A percentile compares a stretch with the other conserved stretches of the same genome.
Conservation (phyloP, 2,113 vertebrate species). For the Piprites chloris region DNA sequence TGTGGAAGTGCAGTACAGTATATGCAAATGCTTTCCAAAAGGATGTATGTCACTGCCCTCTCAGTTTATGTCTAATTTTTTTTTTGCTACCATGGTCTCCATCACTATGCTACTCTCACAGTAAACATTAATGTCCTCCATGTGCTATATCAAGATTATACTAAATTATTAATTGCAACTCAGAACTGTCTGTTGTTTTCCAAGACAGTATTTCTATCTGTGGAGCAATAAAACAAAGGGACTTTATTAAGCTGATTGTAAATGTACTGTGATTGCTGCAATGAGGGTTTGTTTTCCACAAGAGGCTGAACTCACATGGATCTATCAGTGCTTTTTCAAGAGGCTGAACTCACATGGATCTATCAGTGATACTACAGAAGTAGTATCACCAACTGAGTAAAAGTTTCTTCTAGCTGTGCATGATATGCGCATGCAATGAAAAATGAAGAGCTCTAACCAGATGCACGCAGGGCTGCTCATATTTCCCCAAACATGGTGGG, state of each 20-base stretch:
- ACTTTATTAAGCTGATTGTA: not conserved
- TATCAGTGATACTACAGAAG: not conserved
- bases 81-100: not conserved
- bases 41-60: not conserved
- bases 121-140: not conserved
- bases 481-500: not conserved
- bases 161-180: not conserved
- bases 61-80: not conserved
- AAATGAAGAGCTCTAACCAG: not conserved
- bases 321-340: not conserved
- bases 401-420: not conserved
- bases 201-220: not conserved
- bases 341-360: not conserved
- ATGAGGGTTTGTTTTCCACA: not conserved
- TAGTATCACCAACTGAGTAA: not conserved
- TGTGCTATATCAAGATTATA: not conserved
- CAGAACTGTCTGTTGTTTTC: not conserved
- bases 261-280: not conserved
- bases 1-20: not conserved
- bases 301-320: not conserved
- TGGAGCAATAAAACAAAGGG: not conserved
- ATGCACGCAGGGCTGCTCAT: not conserved
- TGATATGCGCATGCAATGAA: not conserved
- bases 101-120: not conserved
- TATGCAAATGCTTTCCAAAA: not conserved